phyloP scores from a whole-genome alignment of 2,113 vertebrate genomes.

The Leucosticte australis region DNA sequence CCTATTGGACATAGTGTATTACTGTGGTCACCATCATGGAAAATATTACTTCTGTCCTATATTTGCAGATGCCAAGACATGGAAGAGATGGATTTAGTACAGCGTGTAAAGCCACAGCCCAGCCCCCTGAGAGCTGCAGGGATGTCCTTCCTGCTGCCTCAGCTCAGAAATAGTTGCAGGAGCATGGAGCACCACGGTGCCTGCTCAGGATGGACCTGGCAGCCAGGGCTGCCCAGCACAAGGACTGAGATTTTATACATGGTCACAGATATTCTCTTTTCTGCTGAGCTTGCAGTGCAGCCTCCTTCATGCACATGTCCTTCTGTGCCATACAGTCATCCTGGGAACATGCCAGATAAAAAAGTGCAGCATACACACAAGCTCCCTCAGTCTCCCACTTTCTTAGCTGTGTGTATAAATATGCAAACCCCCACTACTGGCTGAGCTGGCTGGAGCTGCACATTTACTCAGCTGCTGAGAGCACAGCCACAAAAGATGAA shows the following conservation, averaged over 20 bases:
- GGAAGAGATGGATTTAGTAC: not conserved
- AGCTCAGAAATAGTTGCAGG: not conserved
- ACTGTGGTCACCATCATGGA: too few relatives aligned
- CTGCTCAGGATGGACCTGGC: not conserved
- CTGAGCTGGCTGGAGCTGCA: not conserved
- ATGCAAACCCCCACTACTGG: not conserved
- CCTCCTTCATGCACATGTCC: not conserved
- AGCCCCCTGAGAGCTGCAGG: rapidly evolving
- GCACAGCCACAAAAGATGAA: not conserved
- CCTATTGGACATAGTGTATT: not conserved
- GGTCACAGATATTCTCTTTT: not conserved
- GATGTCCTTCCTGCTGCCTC: not conserved
- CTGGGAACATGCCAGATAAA: not conserved
- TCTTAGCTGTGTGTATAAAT: not conserved
- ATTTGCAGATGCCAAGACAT: not conserved
- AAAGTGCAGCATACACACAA: not conserved
- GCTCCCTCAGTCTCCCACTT: rapidly evolving
- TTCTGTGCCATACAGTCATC: not conserved
- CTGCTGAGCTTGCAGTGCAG: not conserved
- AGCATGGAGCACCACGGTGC: rapidly evolving
- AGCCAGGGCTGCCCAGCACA: not conserved
- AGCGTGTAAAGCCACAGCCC: not conserved
- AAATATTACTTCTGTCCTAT: not conserved
- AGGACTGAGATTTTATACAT: not conserved
- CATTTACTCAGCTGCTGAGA: not conserved